Percentiles rank a stretch among this genome's conserved stretches.
phyloP scores from a whole-genome alignment of 2,113 vertebrate species.

The Aptenodytes forsteri region DNA sequence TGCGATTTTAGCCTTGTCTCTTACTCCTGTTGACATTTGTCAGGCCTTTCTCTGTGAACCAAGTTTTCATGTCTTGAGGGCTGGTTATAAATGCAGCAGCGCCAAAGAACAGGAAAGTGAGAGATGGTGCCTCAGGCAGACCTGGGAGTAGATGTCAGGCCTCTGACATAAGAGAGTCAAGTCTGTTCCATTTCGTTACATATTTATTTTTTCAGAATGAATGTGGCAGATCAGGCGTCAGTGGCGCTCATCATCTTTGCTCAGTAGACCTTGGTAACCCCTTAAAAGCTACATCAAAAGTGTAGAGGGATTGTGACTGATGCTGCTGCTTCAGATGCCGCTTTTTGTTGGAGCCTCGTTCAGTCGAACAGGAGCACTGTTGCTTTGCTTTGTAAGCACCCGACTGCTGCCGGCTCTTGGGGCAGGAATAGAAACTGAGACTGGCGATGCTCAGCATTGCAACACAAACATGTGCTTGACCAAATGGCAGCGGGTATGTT shows the following conservation, averaged over 20 bases:
- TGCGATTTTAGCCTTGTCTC: background rate
- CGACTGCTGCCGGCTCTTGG: accelerated
- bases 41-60: background rate
- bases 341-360: background rate
- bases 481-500: background rate
- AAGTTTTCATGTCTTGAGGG: background rate
- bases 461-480: background rate
- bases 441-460: background rate
- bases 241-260: background rate
- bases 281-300: background rate
- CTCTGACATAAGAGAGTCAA: background rate
- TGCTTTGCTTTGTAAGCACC: background rate
- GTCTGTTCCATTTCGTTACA: background rate
- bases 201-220: background rate
- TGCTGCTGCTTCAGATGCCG: background rate
- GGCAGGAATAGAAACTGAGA: background rate
- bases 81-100: background rate
- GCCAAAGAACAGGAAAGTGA: background rate
- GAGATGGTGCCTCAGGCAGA: background rate
- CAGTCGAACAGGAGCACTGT: background rate
- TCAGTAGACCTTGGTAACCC: background rate
- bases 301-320: background rate
- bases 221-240: background rate
- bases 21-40: background rate
- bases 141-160: background rate